Conservation (phyloP, 2,888 invertebrate genomes). For the Morpho achilles region DNA sequence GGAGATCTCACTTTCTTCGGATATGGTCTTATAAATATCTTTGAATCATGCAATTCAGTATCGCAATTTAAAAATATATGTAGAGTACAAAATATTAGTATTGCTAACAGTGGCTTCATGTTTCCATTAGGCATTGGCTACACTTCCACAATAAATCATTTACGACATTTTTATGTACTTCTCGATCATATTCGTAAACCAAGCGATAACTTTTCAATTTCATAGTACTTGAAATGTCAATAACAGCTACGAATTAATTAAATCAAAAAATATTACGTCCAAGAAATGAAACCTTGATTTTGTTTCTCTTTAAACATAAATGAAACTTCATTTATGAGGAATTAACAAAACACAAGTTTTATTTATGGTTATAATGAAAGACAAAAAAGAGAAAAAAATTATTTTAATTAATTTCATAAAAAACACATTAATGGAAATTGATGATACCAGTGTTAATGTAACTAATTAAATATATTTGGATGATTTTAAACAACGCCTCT, state of each 20-base stretch:
- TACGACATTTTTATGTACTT: conserved; percentile 33
- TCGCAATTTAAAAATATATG: conserved; percentile 22
- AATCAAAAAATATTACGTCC: background rate
- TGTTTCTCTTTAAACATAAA: background rate
- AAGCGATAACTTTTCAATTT: conserved; percentile 36
- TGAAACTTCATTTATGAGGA: background rate
- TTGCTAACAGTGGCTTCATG: conserved; percentile 24
- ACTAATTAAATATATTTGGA: too few species aligned
- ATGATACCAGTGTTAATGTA: too few species aligned
- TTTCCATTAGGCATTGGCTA: conserved; percentile 25
- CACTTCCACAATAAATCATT: conserved; percentile 30
- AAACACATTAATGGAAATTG: too few species aligned
- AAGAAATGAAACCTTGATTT: background rate
- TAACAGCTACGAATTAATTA: conserved; percentile 12
- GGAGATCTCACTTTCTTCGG: conserved; percentile 39
- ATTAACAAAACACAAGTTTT: too few species aligned
- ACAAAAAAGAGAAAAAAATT: too few species aligned
- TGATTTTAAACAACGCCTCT: too few species aligned
- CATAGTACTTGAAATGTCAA: conserved; percentile 9
- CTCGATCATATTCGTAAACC: conserved; percentile 22
- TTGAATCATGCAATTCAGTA: conserved; percentile 13
- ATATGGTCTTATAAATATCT: conserved; percentile 26
- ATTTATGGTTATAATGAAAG: too few species aligned
- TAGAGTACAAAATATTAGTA: conserved; percentile 20
- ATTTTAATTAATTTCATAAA: too few species aligned